Conservation (phyloP, 2,888 invertebrate species). For the Lordiphosa andalusiaca region DNA sequence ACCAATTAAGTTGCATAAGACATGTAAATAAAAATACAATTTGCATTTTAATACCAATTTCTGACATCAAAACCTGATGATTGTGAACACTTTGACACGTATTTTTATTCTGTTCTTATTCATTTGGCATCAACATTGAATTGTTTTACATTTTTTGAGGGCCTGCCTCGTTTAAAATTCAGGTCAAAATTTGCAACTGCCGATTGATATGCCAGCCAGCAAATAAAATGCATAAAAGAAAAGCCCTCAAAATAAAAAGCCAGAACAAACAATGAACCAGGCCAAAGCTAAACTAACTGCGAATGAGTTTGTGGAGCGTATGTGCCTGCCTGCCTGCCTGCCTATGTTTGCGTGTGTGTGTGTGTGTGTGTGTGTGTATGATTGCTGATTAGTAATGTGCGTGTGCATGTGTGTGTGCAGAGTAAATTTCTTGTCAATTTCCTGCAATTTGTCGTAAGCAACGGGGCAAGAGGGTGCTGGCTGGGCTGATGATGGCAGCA, state of each 20-base stretch:
- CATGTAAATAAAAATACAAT: no score
- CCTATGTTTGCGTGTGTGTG: no score
- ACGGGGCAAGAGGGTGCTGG: slow-evolving; percentile 1
- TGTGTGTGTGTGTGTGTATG: slow-evolving; percentile 5
- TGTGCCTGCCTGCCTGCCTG: background rate
- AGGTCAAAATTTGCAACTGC: slow-evolving; percentile 24
- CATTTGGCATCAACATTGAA: slow-evolving; percentile 2
- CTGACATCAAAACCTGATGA: no score
- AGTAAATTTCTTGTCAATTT: slow-evolving; percentile 73
- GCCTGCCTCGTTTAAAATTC: slow-evolving; percentile 21
- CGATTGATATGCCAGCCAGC: slow-evolving; percentile 53
- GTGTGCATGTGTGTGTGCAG: slow-evolving; percentile 28
- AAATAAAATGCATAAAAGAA: slow-evolving; percentile 35
- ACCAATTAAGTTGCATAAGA: no score
- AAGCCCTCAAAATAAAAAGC: slow-evolving; percentile 20
- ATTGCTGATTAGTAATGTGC: slow-evolving; percentile 29
- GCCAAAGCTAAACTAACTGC: slow-evolving; percentile 20
- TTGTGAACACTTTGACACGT: no score
- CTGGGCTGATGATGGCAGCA: slow-evolving; percentile 15
- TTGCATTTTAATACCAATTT: no score
- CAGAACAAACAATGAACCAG: slow-evolving; percentile 47
- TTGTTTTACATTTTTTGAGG: slow-evolving; percentile 25
- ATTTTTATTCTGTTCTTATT: background rate
- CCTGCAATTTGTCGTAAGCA: slow-evolving; percentile 67
- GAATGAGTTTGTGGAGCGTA: slow-evolving; percentile 2